Evolutionary conservation across 2,888 invertebrate species (phyloP), one percentile per base, ranked within the genome.

Genomic region (Drosophila mimetica): DNA sequence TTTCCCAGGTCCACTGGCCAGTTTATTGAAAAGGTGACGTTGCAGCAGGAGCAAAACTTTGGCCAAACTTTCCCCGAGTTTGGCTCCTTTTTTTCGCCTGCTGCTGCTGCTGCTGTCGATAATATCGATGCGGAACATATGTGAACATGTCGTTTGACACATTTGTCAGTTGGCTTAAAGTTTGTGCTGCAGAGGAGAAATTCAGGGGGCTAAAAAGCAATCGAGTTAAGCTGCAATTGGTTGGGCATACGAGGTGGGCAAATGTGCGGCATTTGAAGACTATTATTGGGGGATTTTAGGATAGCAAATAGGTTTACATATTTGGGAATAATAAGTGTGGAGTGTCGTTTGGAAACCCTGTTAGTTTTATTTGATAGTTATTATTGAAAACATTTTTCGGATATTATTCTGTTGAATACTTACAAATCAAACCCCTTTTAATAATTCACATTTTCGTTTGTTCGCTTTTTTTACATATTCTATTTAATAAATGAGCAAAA

Each of bases 131-230:
- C 58, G 86, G 70, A 84, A 84, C 83, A 84, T 84, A 84, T 84
- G 83, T 84, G 83, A 84, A 84, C 83, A 84, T 74, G 83, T 88
- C 83, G 74, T 88, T 88, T 88, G 83, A 88, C 88, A 88, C 88
- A 86, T 84, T 84, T 80, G 88, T 88, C 83, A 84, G 88, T 72
- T 86, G 82, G 69, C 88, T 88, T 86, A 75, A 76, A 83, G 72
- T 57, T 51, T 44, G 8, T 16, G 30, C 8, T 9, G 22, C 4
- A 16, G n/a, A 36, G 36, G 46, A 34, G 36, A 11, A 37, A 8
- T 11, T 4, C 16, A 3, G 59, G 28, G 13, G 25, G 32, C 7
- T 25, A 30, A 6, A 9, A 28, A 34, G 3, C 65, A 28, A 36
- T 42, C 51, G 28, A 34, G 66, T 51, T 16, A 30, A 42, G 67